Base-by-base conservation (phyloP, 2,888 invertebrate genomes). In the Stegophylla sp. region DNA sequence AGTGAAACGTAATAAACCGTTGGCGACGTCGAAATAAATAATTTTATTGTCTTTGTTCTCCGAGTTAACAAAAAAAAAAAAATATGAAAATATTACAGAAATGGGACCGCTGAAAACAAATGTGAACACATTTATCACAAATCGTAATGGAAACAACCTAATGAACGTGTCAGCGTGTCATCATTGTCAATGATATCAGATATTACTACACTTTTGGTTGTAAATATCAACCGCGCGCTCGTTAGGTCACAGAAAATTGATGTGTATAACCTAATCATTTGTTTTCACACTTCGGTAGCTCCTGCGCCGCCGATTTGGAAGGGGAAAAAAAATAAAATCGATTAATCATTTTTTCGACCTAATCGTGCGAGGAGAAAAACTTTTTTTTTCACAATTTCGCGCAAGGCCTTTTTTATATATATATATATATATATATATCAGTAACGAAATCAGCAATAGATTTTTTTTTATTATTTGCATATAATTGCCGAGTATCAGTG, bases 271-370 rank as follows among this genome's bases (percentile, higher is more conserved):
- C 23, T 56, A 72, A 61, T 61, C 53, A 43, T 76, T 76, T 76
- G 41, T 76, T 76, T 76, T 76, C 43, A 76, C 66, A 43, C 66
- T 43, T 48, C 66, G 13, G 48, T 66, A 41, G 41, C 12, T 15
- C n/a, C 26, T 9, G 66, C n/a, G n/a, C n/a, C n/a, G n/a, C 23
- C 41, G 53, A 66, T 66, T 76, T 43, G 23, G 53, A 66, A 66
- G 23, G 41, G 26, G 17, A 5, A 56, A 64, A 51, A 66, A 63
- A 56, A 71, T 17, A 20, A 28, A 63, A 75, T 53, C 75, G 53
- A 76, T 76, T 66, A 76, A 76, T 76, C 76, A 76, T 66, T 66
- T 64, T 66, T 64, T 15, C 34, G 15, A 51, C 26, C 28, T 61
- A 73, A 73, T 73, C 43, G 45, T 26, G 45, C 45, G 59, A 59